Conservation (phyloP, 2,797 vertebrate genomes). For the Acrossocheilus wenchowensis region DNA sequence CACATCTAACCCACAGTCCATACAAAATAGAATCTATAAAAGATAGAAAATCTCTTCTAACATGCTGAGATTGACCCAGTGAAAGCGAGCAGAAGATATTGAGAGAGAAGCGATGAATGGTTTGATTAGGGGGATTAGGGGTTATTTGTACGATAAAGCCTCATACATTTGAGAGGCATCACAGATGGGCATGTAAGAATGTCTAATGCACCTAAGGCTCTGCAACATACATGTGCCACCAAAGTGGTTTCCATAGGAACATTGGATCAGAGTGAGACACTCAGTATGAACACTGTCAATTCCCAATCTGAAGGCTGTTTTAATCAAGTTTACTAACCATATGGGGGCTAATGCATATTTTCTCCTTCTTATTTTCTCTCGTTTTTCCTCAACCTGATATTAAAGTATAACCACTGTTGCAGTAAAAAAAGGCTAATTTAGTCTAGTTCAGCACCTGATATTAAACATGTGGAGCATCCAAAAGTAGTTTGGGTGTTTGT, state of each 20-base stretch:
- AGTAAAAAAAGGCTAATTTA: background rate
- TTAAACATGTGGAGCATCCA: background rate
- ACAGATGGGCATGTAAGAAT: constrained; percentile 44
- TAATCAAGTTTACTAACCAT: constrained; percentile 31
- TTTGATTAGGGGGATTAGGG: constrained; percentile 37
- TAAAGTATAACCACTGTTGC: background rate
- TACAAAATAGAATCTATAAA: constrained; percentile 33
- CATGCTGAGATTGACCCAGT: constrained; percentile 34
- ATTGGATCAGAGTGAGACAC: constrained; percentile 45
- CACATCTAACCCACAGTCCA: constrained; percentile 50
- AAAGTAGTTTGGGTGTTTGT: background rate
- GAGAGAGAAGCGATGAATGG: constrained; percentile 24
- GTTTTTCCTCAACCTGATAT: background rate
- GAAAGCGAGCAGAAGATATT: constrained; percentile 19
- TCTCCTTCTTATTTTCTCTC: background rate
- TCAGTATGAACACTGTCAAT: background rate
- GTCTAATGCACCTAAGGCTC: constrained; percentile 16
- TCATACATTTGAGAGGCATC: constrained; percentile 24
- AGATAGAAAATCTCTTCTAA: constrained; percentile 34
- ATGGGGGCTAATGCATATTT: background rate
- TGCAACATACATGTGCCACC: constrained; percentile 48
- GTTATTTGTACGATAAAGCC: constrained; percentile 43
- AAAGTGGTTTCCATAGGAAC: constrained; percentile 71
- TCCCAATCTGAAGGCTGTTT: constrained; percentile 2
- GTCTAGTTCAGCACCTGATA: no score